Base-by-base conservation (phyloP, 2,113 vertebrate genomes). In the Etheostoma cragini region DNA sequence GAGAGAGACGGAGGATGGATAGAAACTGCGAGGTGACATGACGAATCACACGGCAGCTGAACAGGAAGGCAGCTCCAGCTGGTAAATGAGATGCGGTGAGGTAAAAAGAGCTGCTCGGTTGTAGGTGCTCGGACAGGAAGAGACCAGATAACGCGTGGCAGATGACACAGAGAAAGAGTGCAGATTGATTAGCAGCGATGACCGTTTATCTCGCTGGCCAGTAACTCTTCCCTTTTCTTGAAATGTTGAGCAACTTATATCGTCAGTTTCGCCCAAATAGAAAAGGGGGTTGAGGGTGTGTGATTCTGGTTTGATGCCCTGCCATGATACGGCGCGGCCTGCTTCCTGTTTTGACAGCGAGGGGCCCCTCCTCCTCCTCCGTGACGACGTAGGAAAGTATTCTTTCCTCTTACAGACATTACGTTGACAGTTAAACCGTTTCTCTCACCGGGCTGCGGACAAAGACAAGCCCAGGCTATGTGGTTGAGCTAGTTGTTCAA, bases 321-420 rank as follows among this genome's bases (percentile, higher is more conserved):
- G 71, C 81, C 42, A 60, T 30, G 84, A 83, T 87, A 84, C 49
- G 76, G 52, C 47, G 79, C 53, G 83, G 78, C 73, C 85, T 58
- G 73, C 89, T 87, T 92, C 90, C 91, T 92, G 88, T 92, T 92
- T 76, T 82, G 78, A 82, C 82, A 89, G 82, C 1, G 11, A 52
- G 70, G 70, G 77, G 60, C 63, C 72, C 82, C 82, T 42, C 77
- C 70, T 42, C 77, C 70, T 19, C 60, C 65, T 17, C 69, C 0
- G 47, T 87, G 84, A 90, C 66, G 71, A 54, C 11, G 62, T 38
- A 86, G 82, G 78, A 84, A 84, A 84, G 54, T 78, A 65, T 80
- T 60, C 75, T 74, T 75, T 77, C 72, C 85, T 64, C 45, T 22
- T 46, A 3, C 56, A 46, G 76, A 42, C 33, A 78, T 72, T 6